phyloP scores from a whole-genome alignment of 2,888 invertebrate genomes.

The Drosophila fungiperda region DNA sequence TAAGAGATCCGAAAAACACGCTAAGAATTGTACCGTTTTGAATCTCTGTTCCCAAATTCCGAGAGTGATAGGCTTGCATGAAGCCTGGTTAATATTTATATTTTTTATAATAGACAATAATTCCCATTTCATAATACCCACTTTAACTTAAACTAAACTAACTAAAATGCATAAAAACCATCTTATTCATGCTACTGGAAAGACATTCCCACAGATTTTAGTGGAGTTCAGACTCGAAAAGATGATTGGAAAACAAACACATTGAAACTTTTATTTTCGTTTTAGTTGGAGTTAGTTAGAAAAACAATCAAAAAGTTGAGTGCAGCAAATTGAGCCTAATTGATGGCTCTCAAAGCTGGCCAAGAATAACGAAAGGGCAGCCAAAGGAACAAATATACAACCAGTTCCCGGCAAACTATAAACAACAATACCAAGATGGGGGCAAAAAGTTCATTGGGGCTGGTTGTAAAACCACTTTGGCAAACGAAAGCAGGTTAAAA shows the following conservation, averaged over 20 bases:
- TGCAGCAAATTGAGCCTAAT: conserved; percentile 60
- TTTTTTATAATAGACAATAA: background rate
- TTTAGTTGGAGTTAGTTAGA: conserved; percentile 5
- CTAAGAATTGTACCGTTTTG: too few species aligned
- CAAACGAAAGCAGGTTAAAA: conserved; percentile 44
- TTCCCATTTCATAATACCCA: background rate
- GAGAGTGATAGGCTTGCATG: too few species aligned
- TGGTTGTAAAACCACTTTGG: conserved; percentile 37
- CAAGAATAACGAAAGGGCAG: conserved; percentile 33
- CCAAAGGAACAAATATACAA: conserved; percentile 11
- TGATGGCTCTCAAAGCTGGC: conserved; percentile 29
- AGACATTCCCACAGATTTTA: background rate
- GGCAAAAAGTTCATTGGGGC: conserved; percentile 19
- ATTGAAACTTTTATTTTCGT: conserved; percentile 2
- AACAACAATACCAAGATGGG: conserved; percentile 21
- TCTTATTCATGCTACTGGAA: background rate
- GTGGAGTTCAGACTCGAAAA: background rate
- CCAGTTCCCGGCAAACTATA: conserved; percentile 1
- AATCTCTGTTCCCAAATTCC: background rate
- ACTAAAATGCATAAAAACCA: background rate
- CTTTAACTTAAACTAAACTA: background rate
- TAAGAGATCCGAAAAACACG: background rate
- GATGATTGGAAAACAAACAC: background rate
- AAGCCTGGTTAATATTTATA: too few species aligned
- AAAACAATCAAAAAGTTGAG: conserved; percentile 53